Evolutionary conservation across 2,113 vertebrate species (phyloP).

Genomic region (Ptychochromis oligacanthus): DNA sequence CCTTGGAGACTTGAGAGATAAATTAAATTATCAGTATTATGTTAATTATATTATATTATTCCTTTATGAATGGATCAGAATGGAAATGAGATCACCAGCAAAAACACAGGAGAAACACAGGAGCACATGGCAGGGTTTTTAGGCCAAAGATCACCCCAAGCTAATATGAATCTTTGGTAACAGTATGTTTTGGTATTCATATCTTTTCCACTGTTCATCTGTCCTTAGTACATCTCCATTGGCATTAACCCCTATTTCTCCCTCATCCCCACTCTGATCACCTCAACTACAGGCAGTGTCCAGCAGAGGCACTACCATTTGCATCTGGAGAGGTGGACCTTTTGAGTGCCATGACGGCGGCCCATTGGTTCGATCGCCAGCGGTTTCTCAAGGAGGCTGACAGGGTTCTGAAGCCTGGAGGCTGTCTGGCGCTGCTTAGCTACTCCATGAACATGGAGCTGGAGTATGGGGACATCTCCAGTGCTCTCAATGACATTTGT

Average conservation of each 20-base stretch:
- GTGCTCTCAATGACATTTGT: slow-evolving; percentile 71
- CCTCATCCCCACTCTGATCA: background rate
- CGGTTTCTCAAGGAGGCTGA: slow-evolving; percentile 77
- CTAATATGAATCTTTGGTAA: too few species aligned
- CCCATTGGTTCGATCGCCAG: slow-evolving; percentile 80
- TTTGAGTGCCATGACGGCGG: slow-evolving; percentile 75
- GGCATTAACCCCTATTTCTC: background rate
- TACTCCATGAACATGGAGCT: slow-evolving; percentile 75
- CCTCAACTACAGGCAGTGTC: slow-evolving; percentile 55
- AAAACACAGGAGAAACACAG: background rate
- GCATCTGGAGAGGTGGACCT: slow-evolving; percentile 70
- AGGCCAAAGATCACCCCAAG: too few species aligned
- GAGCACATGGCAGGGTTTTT: too few species aligned
- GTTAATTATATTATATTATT: background rate
- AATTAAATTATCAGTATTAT: background rate
- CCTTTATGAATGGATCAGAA: background rate
- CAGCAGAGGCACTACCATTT: slow-evolving; percentile 80
- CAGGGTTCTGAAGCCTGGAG: slow-evolving; percentile 76
- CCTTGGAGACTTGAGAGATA: background rate
- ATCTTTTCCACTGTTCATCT: background rate
- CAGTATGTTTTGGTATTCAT: background rate
- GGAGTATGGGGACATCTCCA: slow-evolving; percentile 60
- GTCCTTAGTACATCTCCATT: background rate
- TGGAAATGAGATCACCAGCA: background rate
- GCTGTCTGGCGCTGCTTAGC: slow-evolving; percentile 80